A percentile compares a stretch with the other conserved stretches of the same genome.
These are phyloP conservation scores for Yoshiicerus persimilis DNA, from an alignment of 1,140 invertebrate genomes.

Conservation along the genomic window DNA sequence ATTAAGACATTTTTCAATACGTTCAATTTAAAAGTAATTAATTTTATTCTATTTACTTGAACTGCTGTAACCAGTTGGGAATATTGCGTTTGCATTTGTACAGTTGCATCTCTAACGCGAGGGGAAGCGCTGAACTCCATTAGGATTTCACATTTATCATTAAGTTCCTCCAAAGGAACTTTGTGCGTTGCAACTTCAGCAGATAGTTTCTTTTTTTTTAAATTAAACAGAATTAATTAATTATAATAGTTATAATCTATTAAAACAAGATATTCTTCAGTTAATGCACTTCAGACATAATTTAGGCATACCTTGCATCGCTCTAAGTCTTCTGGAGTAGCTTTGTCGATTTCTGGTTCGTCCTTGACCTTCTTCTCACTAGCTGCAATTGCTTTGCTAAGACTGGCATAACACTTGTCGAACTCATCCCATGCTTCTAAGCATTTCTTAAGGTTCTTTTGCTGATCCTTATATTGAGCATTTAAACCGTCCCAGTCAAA, in stretches of 20 bases:
- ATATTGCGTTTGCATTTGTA: conserved; percentile 77
- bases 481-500: conserved; percentile 84
- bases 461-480: conserved; percentile 75
- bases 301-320: conserved; percentile 62
- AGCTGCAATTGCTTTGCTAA: conserved; percentile 76
- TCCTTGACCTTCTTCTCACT: conserved; percentile 67
- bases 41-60: neutral
- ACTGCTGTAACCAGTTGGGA: conserved; percentile 73
- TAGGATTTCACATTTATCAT: conserved; percentile 80
- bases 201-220: conserved; percentile 60
- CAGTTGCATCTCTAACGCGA: conserved; percentile 79
- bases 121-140: conserved; percentile 81
- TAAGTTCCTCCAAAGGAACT: conserved; percentile 75
- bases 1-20: too few relatives aligned
- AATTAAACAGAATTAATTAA: conserved; percentile 18
- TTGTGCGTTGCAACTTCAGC: conserved; percentile 76
- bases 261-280: neutral
- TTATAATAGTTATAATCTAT: neutral
- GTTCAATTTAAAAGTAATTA: conserved; percentile 49
- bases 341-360: conserved; percentile 73
- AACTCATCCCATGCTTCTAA: conserved; percentile 85
- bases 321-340: conserved; percentile 75
- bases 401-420: conserved; percentile 70
- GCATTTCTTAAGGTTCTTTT: conserved; percentile 74
- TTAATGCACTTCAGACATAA: too few relatives aligned